These are phyloP conservation scores for Oscarella lobularis DNA, from an alignment of 37 sponge, comb jelly and placozoan species.

Conservation along the genomic window DNA sequence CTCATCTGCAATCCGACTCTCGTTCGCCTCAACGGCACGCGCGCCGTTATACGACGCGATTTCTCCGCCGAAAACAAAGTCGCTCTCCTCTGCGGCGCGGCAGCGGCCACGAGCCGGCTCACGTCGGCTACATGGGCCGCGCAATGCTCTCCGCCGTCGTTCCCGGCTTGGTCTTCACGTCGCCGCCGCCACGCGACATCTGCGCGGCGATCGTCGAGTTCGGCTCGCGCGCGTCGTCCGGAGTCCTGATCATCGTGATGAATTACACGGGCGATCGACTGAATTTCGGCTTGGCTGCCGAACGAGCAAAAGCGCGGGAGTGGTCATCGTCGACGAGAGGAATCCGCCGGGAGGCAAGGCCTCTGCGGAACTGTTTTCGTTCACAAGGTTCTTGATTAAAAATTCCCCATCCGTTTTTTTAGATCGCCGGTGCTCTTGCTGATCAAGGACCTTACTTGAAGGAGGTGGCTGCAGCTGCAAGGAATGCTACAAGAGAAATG, in stretches of 20 bases:
- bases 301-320: constrained; percentile 73
- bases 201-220: constrained; percentile 44
- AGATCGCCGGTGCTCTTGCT: constrained; percentile 87
- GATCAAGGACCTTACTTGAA: constrained; percentile 61
- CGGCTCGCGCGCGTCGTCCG: constrained; percentile 55
- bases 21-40: constrained; percentile 45
- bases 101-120: constrained; percentile 96
- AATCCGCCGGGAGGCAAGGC: constrained; percentile 66
- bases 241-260: constrained; percentile 77
- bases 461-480: constrained; percentile 39
- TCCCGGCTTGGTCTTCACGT: constrained; percentile 87
- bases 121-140: constrained; percentile 74
- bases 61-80: too few relatives aligned
- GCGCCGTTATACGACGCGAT: constrained; percentile 60
- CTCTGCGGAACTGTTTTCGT: constrained; percentile 77
- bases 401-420: too few relatives aligned
- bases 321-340: too few relatives aligned
- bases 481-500: constrained; percentile 4
- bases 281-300: constrained; percentile 90
- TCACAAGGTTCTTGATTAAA: constrained; percentile 74
- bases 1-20: constrained; percentile 49
- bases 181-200: constrained; percentile 68
- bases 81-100: too few relatives aligned
- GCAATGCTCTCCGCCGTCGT: constrained; percentile 92
- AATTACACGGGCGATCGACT: constrained; percentile 97